Evolutionary conservation across 2,888 invertebrate genomes (phyloP).

Genomic region (Fissipunctia ypsillon): DNA sequence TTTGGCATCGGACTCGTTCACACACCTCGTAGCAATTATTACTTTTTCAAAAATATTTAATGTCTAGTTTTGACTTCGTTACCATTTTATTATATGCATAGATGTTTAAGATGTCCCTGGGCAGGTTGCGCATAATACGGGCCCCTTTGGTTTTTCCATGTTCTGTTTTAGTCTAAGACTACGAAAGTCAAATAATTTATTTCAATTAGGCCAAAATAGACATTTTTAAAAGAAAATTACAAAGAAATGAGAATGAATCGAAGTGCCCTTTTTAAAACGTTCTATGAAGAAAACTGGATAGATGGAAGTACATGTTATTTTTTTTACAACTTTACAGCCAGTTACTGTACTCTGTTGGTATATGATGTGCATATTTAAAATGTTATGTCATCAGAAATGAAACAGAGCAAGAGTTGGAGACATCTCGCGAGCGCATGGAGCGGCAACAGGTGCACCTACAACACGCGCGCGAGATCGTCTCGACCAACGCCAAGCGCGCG

Average conservation of each 20-base stretch:
- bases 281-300: not conserved
- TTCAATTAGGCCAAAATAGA: not conserved
- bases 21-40: no score
- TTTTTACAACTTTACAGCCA: not conserved
- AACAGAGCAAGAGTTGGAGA: constrained; percentile 80
- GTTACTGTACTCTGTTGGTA: no score
- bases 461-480: constrained; percentile 81
- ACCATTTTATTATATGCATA: no score
- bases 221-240: not conserved
- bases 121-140: no score
- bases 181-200: no score
- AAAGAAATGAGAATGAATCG: not conserved
- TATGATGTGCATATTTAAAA: not conserved
- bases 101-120: no score
- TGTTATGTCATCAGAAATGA: constrained; percentile 72
- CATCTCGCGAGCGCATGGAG: constrained; percentile 76
- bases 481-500: constrained; percentile 79
- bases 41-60: no score
- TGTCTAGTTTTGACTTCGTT: no score
- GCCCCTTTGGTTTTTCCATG: no score
- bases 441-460: constrained; percentile 80
- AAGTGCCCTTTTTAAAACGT: not conserved
- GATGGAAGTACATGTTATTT: not conserved
- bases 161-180: no score
- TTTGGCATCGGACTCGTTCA: no score